Evolutionary conservation across 2,113 vertebrate species (phyloP).

Genomic region (Gallinago paraguaiae): DNA sequence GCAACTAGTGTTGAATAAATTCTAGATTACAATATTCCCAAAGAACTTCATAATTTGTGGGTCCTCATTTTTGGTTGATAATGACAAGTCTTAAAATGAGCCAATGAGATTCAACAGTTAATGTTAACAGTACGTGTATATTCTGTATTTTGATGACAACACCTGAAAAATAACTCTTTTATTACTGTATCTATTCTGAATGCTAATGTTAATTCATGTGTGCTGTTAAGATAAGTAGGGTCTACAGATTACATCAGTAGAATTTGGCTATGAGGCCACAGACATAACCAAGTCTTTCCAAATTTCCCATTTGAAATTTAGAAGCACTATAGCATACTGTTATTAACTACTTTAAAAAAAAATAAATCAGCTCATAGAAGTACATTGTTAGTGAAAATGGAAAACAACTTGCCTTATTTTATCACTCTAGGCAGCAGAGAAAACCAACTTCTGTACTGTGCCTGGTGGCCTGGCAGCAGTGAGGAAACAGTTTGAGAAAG

Average conservation of each 20-base stretch:
- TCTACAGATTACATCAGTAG: background rate
- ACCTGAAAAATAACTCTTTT: background rate
- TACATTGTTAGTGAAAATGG: background rate
- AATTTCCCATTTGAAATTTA: background rate
- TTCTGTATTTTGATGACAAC: background rate
- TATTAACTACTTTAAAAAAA: background rate
- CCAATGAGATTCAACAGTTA: background rate
- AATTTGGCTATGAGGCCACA: background rate
- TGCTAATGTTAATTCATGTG: background rate
- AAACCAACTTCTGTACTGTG: constrained; percentile 83
- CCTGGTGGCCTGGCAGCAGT: constrained; percentile 89
- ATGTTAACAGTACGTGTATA: background rate
- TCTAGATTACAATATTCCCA: background rate
- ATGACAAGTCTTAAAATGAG: background rate
- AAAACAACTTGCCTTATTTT: constrained; percentile 1
- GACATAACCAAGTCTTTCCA: background rate
- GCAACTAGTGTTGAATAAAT: background rate
- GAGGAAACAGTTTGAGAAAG: constrained; percentile 91
- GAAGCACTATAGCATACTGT: background rate
- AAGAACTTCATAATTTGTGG: background rate
- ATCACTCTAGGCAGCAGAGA: constrained; percentile 84
- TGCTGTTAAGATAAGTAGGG: background rate
- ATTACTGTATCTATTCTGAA: constrained; percentile 14
- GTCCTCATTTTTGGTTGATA: background rate
- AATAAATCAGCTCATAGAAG: background rate